phyloP scores from a whole-genome alignment of 2,888 invertebrate genomes.

The Cryptocephalus moraei region DNA sequence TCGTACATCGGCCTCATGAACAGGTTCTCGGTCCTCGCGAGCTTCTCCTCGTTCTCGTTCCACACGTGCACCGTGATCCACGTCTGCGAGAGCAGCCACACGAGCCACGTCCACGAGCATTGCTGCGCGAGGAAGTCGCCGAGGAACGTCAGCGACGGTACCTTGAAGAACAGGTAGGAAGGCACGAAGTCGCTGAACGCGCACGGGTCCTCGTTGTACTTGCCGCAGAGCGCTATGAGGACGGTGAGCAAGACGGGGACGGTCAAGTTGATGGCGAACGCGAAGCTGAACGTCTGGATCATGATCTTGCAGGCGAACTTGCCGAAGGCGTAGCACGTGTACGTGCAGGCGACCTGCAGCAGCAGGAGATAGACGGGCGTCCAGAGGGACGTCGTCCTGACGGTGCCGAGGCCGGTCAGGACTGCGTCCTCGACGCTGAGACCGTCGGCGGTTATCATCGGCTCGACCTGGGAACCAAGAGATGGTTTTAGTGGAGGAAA shows the following conservation, averaged over 20 bases:
- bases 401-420: conserved; percentile 13
- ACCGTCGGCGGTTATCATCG: conserved; percentile 29
- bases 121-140: conserved; percentile 45
- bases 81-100: conserved; percentile 73
- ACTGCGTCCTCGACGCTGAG: conserved; percentile 26
- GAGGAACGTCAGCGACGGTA: conserved; percentile 14
- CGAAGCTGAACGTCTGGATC: conserved; percentile 81
- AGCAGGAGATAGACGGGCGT: conserved; percentile 51
- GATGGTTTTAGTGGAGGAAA: background rate
- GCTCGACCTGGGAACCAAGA: conserved; percentile 38
- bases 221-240: conserved; percentile 56
- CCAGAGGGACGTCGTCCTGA: conserved; percentile 26
- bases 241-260: conserved; percentile 63
- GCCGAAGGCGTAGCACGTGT: conserved; percentile 54
- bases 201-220: conserved; percentile 57
- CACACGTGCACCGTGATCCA: conserved; percentile 84
- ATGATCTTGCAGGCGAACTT: conserved; percentile 84
- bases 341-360: conserved; percentile 56
- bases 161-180: conserved; percentile 82
- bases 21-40: conserved; percentile 75
- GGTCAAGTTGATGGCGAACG: conserved; percentile 68
- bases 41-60: conserved; percentile 70
- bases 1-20: conserved; percentile 80
- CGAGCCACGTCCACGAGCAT: conserved; percentile 67
- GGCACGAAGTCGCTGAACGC: conserved; percentile 67